These are phyloP conservation scores for Plagodis dolabraria DNA, from an alignment of 2,888 invertebrate species.

Conservation along the genomic window DNA sequence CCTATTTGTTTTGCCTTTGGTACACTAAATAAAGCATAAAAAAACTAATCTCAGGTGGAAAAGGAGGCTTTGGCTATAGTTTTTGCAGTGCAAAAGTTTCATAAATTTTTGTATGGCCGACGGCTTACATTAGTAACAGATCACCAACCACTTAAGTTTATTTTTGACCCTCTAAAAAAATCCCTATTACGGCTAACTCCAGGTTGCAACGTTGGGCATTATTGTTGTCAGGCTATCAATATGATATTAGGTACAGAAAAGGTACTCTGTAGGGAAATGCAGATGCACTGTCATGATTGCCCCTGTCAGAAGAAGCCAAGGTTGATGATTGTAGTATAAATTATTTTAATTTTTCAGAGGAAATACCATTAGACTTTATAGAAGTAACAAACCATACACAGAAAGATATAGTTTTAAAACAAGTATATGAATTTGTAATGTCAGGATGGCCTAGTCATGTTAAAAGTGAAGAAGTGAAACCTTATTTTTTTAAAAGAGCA, in stretches of 20 bases:
- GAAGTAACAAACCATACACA: background rate
- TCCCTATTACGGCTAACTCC: constrained; percentile 19
- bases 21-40: constrained; percentile 23
- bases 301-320: background rate
- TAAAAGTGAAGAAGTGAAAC: background rate
- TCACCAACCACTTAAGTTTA: constrained; percentile 24
- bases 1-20: constrained; percentile 6
- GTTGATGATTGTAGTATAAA: background rate
- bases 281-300: background rate
- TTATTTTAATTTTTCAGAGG: background rate
- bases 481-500: background rate
- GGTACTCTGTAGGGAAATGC: background rate
- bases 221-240: constrained; percentile 19
- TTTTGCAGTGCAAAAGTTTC: constrained; percentile 30
- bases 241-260: constrained; percentile 17
- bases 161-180: constrained; percentile 25
- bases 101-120: constrained; percentile 27
- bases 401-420: background rate
- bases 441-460: background rate
- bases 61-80: constrained; percentile 28
- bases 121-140: constrained; percentile 25
- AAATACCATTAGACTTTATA: background rate
- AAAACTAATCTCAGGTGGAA: constrained; percentile 27
- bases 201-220: constrained; percentile 4
- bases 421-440: background rate